These are phyloP conservation scores for Spea hammondii DNA, from an alignment of 2,797 vertebrate species.

Conservation along the genomic window DNA sequence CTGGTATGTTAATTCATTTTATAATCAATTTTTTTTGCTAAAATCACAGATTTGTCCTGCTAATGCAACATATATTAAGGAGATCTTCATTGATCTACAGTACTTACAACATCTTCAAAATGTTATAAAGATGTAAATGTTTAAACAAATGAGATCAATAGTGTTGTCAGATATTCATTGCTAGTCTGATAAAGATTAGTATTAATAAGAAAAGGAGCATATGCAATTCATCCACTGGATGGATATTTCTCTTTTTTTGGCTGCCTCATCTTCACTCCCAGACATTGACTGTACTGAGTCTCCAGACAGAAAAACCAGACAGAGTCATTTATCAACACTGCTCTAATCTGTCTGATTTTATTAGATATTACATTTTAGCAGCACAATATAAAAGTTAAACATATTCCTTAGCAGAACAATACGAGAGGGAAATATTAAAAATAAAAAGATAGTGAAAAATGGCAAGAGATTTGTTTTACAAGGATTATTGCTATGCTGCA, in stretches of 20 bases:
- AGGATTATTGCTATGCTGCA: not conserved
- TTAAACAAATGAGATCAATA: conserved; percentile 64
- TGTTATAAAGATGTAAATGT: conserved; percentile 53
- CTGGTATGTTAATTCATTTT: too few relatives aligned
- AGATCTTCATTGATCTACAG: too few relatives aligned
- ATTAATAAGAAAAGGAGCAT: conserved; percentile 67
- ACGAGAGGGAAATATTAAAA: conserved; percentile 53
- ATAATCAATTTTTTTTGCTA: too few relatives aligned
- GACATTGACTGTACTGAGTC: conserved; percentile 60
- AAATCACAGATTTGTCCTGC: too few relatives aligned
- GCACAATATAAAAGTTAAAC: conserved; percentile 57
- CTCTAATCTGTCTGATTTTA: conserved; percentile 71
- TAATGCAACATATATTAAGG: too few relatives aligned
- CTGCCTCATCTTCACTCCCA: conserved; percentile 63
- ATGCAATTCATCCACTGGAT: conserved; percentile 67
- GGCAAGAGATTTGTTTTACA: not conserved
- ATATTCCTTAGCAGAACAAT: conserved; percentile 37
- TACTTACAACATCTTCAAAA: conserved; percentile 26
- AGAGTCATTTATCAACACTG: conserved; percentile 68
- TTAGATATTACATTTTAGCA: conserved; percentile 72
- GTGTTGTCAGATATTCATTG: conserved; percentile 64
- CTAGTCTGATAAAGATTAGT: conserved; percentile 66
- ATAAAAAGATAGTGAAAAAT: conserved; percentile 37
- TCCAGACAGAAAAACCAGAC: conserved; percentile 73
- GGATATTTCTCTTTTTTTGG: conserved; percentile 59